A percentile compares a stretch with the other conserved stretches of the same genome.
phyloP scores from a whole-genome alignment of 2,888 invertebrate genomes.

The Magallana nippona region DNA sequence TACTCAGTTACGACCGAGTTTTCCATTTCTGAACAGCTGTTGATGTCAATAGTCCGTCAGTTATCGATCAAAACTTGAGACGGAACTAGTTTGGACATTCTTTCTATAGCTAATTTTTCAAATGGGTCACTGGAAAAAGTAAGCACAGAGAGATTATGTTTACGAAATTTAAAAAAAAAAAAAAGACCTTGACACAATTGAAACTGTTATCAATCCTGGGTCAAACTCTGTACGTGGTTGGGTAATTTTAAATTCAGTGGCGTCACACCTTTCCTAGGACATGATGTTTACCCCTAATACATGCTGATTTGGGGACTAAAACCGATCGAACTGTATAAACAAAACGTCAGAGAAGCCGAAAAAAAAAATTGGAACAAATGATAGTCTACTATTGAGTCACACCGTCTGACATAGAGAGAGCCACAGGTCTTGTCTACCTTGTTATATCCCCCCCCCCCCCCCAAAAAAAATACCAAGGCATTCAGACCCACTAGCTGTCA shows the following conservation, averaged over 20 bases:
- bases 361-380: no score
- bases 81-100: not conserved
- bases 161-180: not conserved
- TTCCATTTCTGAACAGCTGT: conserved; percentile 28
- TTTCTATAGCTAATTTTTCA: not conserved
- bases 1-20: conserved; percentile 16
- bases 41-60: conserved; percentile 14
- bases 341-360: no score
- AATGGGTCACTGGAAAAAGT: not conserved
- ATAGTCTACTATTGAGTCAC: no score
- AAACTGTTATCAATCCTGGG: conserved; percentile 10
- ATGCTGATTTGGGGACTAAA: no score
- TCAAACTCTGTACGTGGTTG: not conserved
- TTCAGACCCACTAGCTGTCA: conserved; percentile 9
- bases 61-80: conserved; percentile 13
- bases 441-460: not conserved
- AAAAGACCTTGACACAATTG: not conserved
- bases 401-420: no score
- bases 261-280: no score
- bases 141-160: not conserved
- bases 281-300: no score
- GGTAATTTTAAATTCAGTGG: not conserved
- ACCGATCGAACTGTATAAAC: not conserved
- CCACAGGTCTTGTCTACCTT: not conserved
- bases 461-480: not conserved